phyloP scores from a whole-genome alignment of 2,888 invertebrate species.

The Megaustenia siamemsis region DNA sequence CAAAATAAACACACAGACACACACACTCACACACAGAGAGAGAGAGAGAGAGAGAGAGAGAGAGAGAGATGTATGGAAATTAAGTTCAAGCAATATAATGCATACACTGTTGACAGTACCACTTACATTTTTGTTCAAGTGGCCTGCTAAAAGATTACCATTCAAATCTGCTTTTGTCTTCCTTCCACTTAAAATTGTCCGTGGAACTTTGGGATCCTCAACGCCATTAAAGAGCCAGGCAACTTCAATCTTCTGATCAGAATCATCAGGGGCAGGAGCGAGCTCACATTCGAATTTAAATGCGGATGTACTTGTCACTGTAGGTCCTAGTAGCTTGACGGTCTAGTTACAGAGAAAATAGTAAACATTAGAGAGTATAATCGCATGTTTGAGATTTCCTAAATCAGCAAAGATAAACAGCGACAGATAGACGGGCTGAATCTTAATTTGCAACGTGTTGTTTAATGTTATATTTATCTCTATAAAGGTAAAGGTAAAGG shows the following conservation, averaged over 20 bases:
- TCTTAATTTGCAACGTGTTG: too few species aligned
- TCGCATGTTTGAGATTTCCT: too few species aligned
- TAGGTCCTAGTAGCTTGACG: neutral
- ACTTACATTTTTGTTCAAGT: slow-evolving; percentile 41
- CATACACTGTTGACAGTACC: too few species aligned
- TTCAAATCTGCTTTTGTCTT: neutral
- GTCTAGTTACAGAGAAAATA: neutral
- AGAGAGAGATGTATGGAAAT: slow-evolving; percentile 28
- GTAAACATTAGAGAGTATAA: too few species aligned
- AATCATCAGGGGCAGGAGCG: neutral
- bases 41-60: slow-evolving; percentile 5
- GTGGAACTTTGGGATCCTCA: slow-evolving; percentile 2
- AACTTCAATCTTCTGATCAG: slow-evolving; percentile 9
- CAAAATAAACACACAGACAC: too few species aligned
- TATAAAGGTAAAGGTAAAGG: too few species aligned
- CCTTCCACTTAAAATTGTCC: slow-evolving; percentile 3
- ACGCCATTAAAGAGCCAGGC: slow-evolving; percentile 46
- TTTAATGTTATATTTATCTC: too few species aligned
- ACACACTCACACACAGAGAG: too few species aligned
- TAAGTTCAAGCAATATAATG: neutral
- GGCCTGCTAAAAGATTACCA: slow-evolving; percentile 30
- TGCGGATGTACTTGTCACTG: neutral
- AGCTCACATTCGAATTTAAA: slow-evolving; percentile 16
- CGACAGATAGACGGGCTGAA: too few species aligned
- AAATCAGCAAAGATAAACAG: too few species aligned